Evolutionary conservation across 2,113 vertebrate species (phyloP).

Genomic region (Dendrocopos noguchii): DNA sequence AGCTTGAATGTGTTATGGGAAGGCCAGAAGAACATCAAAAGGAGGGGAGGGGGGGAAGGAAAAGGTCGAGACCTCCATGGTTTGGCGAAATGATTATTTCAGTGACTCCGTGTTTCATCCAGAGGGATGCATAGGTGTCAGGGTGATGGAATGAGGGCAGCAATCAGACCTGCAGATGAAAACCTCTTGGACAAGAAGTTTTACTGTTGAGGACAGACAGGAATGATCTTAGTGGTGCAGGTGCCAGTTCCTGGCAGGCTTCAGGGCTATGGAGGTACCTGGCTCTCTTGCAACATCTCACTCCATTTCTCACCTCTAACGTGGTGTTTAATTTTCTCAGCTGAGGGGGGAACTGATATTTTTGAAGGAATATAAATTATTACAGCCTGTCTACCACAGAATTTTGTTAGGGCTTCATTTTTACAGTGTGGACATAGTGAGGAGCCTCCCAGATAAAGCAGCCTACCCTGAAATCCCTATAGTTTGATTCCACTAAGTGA

Average conservation of each 20-base stretch:
- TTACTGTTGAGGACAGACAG: not conserved
- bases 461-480: not conserved
- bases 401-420: not conserved
- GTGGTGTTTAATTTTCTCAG: not conserved
- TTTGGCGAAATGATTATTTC: not conserved
- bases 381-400: not conserved
- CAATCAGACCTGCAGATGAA: not conserved
- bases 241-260: not conserved
- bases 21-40: not conserved
- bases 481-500: not conserved
- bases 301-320: not conserved
- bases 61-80: not conserved
- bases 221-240: accelerated
- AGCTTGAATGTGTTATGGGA: not conserved
- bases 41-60: not conserved
- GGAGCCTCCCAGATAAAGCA: not conserved
- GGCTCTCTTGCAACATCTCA: accelerated
- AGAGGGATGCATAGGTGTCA: accelerated
- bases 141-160: not conserved
- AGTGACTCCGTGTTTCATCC: not conserved
- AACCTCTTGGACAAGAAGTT: not conserved
- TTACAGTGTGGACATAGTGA: not conserved
- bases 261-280: not conserved
- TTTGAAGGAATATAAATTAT: not conserved
- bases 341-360: not conserved